Evolutionary conservation across 2,888 invertebrate genomes (phyloP).

Genomic region (Thumatha senex): DNA sequence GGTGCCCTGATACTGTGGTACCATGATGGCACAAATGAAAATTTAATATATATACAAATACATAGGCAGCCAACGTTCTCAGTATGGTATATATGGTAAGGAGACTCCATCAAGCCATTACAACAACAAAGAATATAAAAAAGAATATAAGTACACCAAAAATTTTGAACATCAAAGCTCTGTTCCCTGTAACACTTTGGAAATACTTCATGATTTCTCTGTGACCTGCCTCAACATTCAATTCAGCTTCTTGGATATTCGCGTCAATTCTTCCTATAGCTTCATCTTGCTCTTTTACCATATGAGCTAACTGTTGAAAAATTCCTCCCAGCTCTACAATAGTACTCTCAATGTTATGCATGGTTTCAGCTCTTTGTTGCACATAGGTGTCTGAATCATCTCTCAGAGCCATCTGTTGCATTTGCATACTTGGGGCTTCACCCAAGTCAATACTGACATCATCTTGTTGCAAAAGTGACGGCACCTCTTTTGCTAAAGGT

Average conservation of each 20-base stretch:
- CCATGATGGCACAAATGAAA: too few species aligned
- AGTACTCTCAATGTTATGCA: slow-evolving; percentile 99
- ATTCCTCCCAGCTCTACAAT: slow-evolving; percentile 99
- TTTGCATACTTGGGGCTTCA: slow-evolving; percentile 70
- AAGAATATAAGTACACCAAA: slow-evolving; percentile 99
- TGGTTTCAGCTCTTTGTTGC: slow-evolving; percentile 96
- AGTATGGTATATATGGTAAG: neutral
- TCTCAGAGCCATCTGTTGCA: slow-evolving; percentile 88
- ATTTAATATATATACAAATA: neutral
- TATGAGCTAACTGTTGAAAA: slow-evolving; percentile 96
- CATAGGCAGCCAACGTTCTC: neutral
- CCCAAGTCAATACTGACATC: slow-evolving; percentile 95
- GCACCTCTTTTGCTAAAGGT: slow-evolving; percentile 73
- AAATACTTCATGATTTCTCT: slow-evolving; percentile 99
- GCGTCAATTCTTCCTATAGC: slow-evolving; percentile 98
- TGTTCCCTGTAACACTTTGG: slow-evolving; percentile 97
- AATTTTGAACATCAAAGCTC: slow-evolving; percentile 99
- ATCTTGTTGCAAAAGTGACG: slow-evolving; percentile 83
- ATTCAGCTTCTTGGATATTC: slow-evolving; percentile 96
- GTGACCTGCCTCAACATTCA: slow-evolving; percentile 99
- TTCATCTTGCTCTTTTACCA: slow-evolving; percentile 99
- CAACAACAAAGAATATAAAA: slow-evolving; percentile 99
- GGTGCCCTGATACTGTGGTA: too few species aligned
- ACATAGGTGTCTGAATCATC: slow-evolving; percentile 96
- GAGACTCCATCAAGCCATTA: slow-evolving; percentile 87